A percentile compares a stretch with the other conserved stretches of the same genome.
Conservation (phyloP, 2,797 vertebrate species). For the Enteromius mattozi region DNA sequence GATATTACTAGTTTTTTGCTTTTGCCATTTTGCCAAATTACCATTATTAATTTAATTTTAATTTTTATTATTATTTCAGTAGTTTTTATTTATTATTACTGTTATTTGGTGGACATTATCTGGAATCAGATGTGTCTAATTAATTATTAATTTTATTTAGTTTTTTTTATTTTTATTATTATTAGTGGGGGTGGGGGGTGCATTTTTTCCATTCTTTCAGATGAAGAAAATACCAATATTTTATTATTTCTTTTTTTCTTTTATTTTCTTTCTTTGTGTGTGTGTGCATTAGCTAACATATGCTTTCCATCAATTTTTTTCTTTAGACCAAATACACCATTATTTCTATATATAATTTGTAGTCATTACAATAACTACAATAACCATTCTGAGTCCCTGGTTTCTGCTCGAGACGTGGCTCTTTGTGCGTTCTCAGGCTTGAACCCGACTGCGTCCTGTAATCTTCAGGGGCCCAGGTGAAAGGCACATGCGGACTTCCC, state of each 20-base stretch:
- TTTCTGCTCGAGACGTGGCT: neutral
- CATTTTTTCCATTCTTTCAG: too few species aligned
- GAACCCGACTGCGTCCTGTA: slow-evolving; percentile 2
- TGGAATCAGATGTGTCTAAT: neutral
- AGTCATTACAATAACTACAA: neutral
- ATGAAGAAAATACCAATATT: too few species aligned
- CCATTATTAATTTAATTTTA: too few species aligned
- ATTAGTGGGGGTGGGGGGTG: too few species aligned
- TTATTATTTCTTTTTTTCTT: too few species aligned
- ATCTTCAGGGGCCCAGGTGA: slow-evolving; percentile 23
- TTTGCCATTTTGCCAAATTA: too few species aligned
- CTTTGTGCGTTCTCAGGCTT: neutral
- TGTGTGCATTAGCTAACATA: neutral
- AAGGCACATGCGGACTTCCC: neutral
- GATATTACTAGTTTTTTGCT: too few species aligned
- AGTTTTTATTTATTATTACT: neutral
- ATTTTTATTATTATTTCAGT: too few species aligned
- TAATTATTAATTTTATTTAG: too few species aligned
- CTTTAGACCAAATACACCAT: neutral
- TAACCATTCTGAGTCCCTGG: neutral
- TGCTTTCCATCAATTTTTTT: neutral
- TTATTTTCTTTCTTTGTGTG: too few species aligned
- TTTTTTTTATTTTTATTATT: too few species aligned
- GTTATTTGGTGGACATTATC: neutral
- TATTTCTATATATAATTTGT: neutral